A percentile compares a stretch with the other conserved stretches of the same genome.
These are phyloP conservation scores for Volucella inflata DNA, from an alignment of 2,888 invertebrate species.

Conservation along the genomic window DNA sequence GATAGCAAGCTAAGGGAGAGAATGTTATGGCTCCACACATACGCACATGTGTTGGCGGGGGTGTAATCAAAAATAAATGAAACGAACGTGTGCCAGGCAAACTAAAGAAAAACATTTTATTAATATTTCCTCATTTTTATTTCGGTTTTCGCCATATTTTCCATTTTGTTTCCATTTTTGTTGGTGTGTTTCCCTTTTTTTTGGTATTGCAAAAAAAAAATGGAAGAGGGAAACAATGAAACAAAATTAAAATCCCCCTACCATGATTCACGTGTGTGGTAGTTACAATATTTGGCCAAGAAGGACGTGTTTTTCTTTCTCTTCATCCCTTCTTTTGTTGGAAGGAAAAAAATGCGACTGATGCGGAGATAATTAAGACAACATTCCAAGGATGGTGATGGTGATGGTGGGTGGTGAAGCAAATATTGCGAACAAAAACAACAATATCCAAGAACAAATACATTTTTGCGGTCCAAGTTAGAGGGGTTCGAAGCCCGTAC, in stretches of 20 bases:
- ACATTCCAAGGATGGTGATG: constrained; percentile 25
- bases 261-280: no score
- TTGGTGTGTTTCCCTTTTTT: constrained; percentile 15
- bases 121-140: constrained; percentile 35
- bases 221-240: not conserved
- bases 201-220: constrained; percentile 25
- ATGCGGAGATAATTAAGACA: constrained; percentile 66
- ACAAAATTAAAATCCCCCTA: no score
- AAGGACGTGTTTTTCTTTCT: constrained; percentile 4
- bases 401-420: not conserved
- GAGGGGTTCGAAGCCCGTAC: no score
- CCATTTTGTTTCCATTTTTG: not conserved
- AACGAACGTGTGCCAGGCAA: constrained; percentile 36
- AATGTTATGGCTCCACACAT: not conserved
- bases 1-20: not conserved
- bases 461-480: constrained; percentile 37
- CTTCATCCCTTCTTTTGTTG: constrained; percentile 27
- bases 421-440: constrained; percentile 1
- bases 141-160: not conserved
- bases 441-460: not conserved
- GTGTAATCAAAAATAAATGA: constrained; percentile 53
- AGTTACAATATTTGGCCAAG: no score
- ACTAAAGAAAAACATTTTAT: constrained; percentile 49
- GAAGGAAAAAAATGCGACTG: constrained; percentile 19
- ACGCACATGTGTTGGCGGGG: not conserved